Evolutionary conservation across 2,797 vertebrate species (phyloP).

Genomic region (Macropus fuliginosus): DNA sequence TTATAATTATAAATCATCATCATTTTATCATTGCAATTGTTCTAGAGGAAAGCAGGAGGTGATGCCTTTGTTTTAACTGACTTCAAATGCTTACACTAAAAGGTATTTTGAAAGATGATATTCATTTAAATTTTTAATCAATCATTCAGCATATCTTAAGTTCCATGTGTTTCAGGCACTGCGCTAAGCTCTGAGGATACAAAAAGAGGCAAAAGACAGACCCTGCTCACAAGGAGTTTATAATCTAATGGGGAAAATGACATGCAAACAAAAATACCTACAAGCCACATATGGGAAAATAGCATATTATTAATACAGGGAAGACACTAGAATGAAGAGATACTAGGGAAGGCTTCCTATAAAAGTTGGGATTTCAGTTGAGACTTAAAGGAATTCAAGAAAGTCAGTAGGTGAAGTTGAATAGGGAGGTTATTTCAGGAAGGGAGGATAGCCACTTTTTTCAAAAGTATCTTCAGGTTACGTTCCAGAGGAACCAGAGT

Average conservation of each 20-base stretch:
- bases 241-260: background rate
- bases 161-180: background rate
- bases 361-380: background rate
- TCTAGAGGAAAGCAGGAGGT: background rate
- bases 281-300: background rate
- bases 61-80: background rate
- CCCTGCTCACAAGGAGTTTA: background rate
- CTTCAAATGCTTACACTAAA: accelerated
- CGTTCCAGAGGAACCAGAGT: background rate
- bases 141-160: background rate
- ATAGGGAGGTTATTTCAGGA: background rate
- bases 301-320: too few species aligned
- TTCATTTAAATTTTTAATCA: background rate
- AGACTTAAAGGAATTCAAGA: background rate
- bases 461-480: background rate
- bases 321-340: too few species aligned
- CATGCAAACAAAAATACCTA: background rate
- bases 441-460: background rate
- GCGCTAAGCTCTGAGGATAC: background rate
- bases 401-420: background rate
- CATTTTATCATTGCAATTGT: background rate
- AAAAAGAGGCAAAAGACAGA: background rate
- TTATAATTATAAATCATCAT: background rate
- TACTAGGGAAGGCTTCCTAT: background rate
- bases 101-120: background rate